Evolutionary conservation across 2,888 invertebrate species (phyloP), one percentile per base, ranked within the genome.

Genomic region (Drosophila meridionalis): DNA sequence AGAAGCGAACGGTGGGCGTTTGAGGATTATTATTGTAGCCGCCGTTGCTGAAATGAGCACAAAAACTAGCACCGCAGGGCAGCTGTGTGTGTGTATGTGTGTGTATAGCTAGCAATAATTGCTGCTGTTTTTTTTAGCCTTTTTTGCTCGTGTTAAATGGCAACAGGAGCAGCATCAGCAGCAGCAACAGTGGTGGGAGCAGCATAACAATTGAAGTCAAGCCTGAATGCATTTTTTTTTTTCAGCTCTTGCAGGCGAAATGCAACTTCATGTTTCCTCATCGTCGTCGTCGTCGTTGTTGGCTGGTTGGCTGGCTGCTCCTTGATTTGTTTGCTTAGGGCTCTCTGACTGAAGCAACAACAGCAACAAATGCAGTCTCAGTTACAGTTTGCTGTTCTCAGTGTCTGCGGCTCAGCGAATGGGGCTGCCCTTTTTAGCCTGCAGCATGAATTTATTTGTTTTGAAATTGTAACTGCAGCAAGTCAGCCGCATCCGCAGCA

Each of bases 361-460:
- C 38, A 52, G 61, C 65, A 52, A 28, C 11, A 43, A 63, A 64
- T 65, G 34, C 53, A 26, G 82, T 60, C 73, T 64, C 66, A 56
- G 63, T 63, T 71, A 58, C 76, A 63, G 73, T 77, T 65, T 68
- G 70, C 50, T 45, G 68, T 52, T 69, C 70, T 61, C 63, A 61
- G 74, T 73, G 56, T 74, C 69, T 69, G 62, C 62, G 60, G 68
- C 63, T 60, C 50, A 52, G 53, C 66, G 40, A 55, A 58, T 66
- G 71, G 87, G 83, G 88, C 82, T 86, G 88, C 85, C 87, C 89
- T 87, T 89, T 87, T 89, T 78, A 80, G 89, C 87, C 89, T 70
- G 76, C 73, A 85, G 87, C 87, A 76, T 87, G 89, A 89, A 89
- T 87, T 87, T 87, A 87, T 87, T 87, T 87, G 87, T 87, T 89